These are phyloP conservation scores for Cettia cetti DNA, from an alignment of 2,113 vertebrate genomes.

Conservation along the genomic window DNA sequence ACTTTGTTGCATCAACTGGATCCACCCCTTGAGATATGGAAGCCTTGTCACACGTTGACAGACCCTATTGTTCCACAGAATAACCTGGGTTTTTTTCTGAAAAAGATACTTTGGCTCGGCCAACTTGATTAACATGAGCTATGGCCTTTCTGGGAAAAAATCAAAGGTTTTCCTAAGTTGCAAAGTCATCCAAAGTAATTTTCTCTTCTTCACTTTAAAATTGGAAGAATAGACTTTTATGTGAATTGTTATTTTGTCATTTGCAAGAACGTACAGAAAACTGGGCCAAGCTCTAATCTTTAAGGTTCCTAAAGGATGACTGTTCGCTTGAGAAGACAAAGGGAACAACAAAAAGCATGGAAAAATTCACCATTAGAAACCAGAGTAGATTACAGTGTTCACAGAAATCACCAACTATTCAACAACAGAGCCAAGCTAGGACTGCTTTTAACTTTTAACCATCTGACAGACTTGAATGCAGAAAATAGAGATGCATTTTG, in stretches of 20 bases:
- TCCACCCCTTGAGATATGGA: neutral
- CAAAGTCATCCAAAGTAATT: neutral
- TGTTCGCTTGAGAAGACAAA: neutral
- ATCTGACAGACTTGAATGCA: neutral
- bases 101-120: neutral
- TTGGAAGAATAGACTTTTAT: neutral
- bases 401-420: neutral
- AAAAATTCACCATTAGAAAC: neutral
- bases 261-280: neutral
- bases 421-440: neutral
- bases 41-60: constrained; percentile 20
- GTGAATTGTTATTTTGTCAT: neutral
- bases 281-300: neutral
- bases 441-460: neutral
- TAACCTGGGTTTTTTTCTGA: neutral
- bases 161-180: neutral
- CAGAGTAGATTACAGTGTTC: neutral
- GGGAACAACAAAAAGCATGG: neutral
- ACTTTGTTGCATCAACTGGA: neutral
- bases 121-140: neutral
- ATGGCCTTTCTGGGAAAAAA: neutral
- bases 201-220: neutral
- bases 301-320: neutral
- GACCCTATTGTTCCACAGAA: neutral
- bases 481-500: neutral